Evolutionary conservation across 2,113 vertebrate species (phyloP), one percentile per base, ranked within the genome.

Genomic region (Sitta europaea): DNA sequence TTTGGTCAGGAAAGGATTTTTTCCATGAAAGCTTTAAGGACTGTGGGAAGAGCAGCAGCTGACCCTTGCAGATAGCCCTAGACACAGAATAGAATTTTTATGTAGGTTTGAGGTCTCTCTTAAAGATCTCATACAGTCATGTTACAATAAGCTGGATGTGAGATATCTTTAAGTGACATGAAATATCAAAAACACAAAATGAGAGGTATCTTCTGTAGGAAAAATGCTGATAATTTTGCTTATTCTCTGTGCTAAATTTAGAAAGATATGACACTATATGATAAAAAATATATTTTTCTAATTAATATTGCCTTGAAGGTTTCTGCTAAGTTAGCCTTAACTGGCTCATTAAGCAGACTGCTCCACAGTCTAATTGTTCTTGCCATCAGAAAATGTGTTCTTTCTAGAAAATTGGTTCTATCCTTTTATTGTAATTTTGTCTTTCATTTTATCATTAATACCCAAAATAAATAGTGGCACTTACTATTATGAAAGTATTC

Each of bases 401-500:
- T 53, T 71, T 57, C 53, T 67, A 85, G 51, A 38, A 88, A 92
- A 90, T 36, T 59, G n/a, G 43, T 86, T 80, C 14, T 74, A 76
- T 92, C 17, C 20, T 90, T 86, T 68, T 48, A 31, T 35, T 80
- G 59, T 48, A 63, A 77, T 62, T 66, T 90, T 90, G 75, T 89
- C 78, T 68, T 73, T 79, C 6, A 1, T 89, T 91, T 96, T 83
- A 58, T 86, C 90, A 86, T 0, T 83, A 92, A 50, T 66, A 59
- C 59, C 55, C 71, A 90, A 92, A 92, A 87, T 55, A 92, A 97
- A 86, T 54, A 83, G 74, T 77, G 50, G 42, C 71, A 48, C 47
- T 96, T 88, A 73, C 14, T 94, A 68, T 92, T 73, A 58, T 9
- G 29, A 88, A 93, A 95, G 75, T 79, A 84, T 65, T 91, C 16